Conservation (phyloP, 35 echinoderm and acorn worm species). For the Lytechinus pictus region DNA sequence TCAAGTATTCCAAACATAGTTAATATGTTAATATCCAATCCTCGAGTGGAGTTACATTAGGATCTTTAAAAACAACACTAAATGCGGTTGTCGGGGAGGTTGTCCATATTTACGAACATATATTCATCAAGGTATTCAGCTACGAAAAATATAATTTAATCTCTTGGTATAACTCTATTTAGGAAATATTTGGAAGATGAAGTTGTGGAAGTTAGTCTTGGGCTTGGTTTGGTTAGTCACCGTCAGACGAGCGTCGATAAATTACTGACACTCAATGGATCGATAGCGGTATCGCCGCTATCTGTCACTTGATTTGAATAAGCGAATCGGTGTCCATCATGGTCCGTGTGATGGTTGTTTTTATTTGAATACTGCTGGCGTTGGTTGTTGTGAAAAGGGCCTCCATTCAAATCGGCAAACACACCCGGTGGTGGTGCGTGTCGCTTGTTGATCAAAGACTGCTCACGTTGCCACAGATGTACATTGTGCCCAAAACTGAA, state of each 20-base stretch:
- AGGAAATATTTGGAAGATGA: not conserved
- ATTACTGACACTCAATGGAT: slow-evolving; percentile 63
- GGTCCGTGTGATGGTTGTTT: slow-evolving; percentile 52
- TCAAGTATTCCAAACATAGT: not conserved
- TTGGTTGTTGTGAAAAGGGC: slow-evolving; percentile 14
- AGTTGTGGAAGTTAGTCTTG: not conserved
- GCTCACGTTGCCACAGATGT: slow-evolving; percentile 72
- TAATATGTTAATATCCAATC: not conserved
- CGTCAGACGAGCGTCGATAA: slow-evolving; percentile 78
- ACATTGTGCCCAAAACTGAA: slow-evolving; percentile 71
- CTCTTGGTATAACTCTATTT: not conserved
- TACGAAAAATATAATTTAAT: not conserved
- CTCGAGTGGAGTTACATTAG: not conserved
- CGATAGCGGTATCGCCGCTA: slow-evolving; percentile 39
- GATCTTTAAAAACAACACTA: not conserved
- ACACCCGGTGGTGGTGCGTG: slow-evolving; percentile 28
- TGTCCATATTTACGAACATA: not conserved
- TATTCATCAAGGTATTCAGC: not conserved
- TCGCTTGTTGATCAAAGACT: slow-evolving; percentile 54
- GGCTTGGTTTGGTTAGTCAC: slow-evolving; percentile 44
- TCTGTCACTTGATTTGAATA: slow-evolving; percentile 56
- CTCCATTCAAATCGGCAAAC: slow-evolving; percentile 45
- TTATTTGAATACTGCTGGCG: slow-evolving; percentile 4
- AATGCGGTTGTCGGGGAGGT: not conserved
- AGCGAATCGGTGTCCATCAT: slow-evolving; percentile 61